A percentile compares a stretch with the other conserved stretches of the same genome.
phyloP scores from a whole-genome alignment of 2,797 vertebrate genomes.

The Psittacula derbiana region DNA sequence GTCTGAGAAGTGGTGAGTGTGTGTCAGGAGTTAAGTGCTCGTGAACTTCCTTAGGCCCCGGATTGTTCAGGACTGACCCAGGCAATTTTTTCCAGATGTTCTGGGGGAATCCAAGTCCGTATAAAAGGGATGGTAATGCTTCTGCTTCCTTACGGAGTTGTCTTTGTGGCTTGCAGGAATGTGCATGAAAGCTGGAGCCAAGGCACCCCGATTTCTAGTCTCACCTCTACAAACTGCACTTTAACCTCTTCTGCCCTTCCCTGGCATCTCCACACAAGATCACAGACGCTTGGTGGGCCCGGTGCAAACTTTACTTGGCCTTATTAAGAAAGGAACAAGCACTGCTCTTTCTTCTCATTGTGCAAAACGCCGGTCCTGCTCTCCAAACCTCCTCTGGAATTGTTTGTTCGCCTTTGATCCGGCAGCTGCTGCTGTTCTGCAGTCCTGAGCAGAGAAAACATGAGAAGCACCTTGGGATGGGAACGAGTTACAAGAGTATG shows the following conservation, averaged over 20 bases:
- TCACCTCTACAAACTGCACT: constrained; percentile 64
- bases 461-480: constrained; percentile 56
- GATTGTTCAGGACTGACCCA: constrained; percentile 61
- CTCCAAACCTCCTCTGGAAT: constrained; percentile 20
- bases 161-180: constrained; percentile 64
- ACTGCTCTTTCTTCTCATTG: neutral
- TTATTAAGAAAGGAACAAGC: constrained; percentile 51
- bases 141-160: constrained; percentile 58
- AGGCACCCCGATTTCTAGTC: constrained; percentile 31
- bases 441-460: constrained; percentile 43
- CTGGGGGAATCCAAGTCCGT: constrained; percentile 49
- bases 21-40: constrained; percentile 62
- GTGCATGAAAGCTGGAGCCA: constrained; percentile 55
- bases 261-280: constrained; percentile 43
- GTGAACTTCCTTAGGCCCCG: constrained; percentile 63
- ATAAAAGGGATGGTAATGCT: constrained; percentile 52
- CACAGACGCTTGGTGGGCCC: neutral
- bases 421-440: constrained; percentile 35
- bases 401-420: constrained; percentile 42
- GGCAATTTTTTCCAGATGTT: constrained; percentile 69
- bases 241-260: constrained; percentile 66
- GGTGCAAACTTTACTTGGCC: constrained; percentile 50
- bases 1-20: constrained; percentile 59
- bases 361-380: neutral
- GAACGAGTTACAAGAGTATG: constrained; percentile 38